Evolutionary conservation across 2,888 invertebrate species (phyloP).

Genomic region (Lucinisca nassula): DNA sequence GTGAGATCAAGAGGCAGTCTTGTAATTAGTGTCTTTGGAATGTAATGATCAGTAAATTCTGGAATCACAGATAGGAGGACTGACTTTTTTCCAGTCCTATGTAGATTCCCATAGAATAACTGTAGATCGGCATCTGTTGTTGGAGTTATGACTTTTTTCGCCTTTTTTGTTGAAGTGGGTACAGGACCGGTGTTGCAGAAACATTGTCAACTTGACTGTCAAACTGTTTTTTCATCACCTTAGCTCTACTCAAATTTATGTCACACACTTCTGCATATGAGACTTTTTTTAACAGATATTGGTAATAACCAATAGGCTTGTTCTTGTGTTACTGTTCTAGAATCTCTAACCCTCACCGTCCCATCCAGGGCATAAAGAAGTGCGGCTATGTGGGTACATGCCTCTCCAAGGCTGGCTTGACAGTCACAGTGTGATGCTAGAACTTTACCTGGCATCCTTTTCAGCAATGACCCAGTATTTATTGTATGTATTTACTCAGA

Average conservation of each 20-base stretch:
- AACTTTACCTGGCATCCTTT: conserved; percentile 25
- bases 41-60: conserved; percentile 9
- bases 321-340: conserved; percentile 49
- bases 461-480: conserved; percentile 47
- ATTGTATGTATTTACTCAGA: too few species aligned
- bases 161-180: neutral
- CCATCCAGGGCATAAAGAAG: conserved; percentile 47
- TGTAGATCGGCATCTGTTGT: neutral
- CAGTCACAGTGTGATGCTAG: conserved; percentile 42
- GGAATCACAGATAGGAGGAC: neutral
- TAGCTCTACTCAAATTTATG: conserved; percentile 23
- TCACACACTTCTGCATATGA: neutral
- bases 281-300: neutral
- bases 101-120: neutral
- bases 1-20: neutral
- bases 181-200: neutral
- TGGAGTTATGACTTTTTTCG: neutral
- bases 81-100: conserved; percentile 10
- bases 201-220: neutral
- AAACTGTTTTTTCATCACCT: conserved; percentile 12
- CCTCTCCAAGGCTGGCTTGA: conserved; percentile 53
- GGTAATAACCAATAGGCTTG: conserved; percentile 38
- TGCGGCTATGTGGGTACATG: conserved; percentile 45
- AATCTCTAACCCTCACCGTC: conserved; percentile 24
- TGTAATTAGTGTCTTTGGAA: neutral